Percentiles rank a stretch among this genome's conserved stretches.
Conservation (phyloP, 37 sponge, comb jelly and placozoan species). For the Spongilla lacustris region DNA sequence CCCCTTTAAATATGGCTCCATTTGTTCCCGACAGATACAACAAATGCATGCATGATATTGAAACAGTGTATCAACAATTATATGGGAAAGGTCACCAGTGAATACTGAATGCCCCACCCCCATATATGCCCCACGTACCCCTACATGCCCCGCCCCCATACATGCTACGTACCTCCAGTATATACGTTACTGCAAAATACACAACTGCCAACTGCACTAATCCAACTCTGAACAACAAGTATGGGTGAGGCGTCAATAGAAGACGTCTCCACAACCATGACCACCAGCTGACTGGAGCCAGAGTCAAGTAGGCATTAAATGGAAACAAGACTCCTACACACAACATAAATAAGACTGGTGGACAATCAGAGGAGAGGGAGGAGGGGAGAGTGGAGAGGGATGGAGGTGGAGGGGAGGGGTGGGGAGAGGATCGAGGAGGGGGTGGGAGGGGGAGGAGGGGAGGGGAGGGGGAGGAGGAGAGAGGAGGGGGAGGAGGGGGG, state of each 20-base stretch:
- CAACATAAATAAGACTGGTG: slow-evolving; percentile 46
- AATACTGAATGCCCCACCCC: background rate
- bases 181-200: slow-evolving; percentile 30
- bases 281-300: slow-evolving; percentile 62
- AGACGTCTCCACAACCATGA: slow-evolving; percentile 24
- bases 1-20: no score
- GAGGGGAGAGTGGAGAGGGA: background rate
- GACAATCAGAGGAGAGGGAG: background rate
- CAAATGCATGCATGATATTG: no score
- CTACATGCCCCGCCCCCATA: background rate
- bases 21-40: no score
- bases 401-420: background rate
- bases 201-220: slow-evolving; percentile 44
- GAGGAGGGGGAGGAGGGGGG: background rate
- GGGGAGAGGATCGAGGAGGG: background rate
- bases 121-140: background rate
- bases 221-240: slow-evolving; percentile 35
- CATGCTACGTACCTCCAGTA: slow-evolving; percentile 38
- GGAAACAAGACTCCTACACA: slow-evolving; percentile 32
- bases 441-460: background rate
- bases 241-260: slow-evolving; percentile 21
- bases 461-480: background rate
- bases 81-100: no score
- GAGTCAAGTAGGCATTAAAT: slow-evolving; percentile 38
- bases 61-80: no score